Evolutionary conservation across 2,113 vertebrate species (phyloP).

Genomic region (Lanius collurio): DNA sequence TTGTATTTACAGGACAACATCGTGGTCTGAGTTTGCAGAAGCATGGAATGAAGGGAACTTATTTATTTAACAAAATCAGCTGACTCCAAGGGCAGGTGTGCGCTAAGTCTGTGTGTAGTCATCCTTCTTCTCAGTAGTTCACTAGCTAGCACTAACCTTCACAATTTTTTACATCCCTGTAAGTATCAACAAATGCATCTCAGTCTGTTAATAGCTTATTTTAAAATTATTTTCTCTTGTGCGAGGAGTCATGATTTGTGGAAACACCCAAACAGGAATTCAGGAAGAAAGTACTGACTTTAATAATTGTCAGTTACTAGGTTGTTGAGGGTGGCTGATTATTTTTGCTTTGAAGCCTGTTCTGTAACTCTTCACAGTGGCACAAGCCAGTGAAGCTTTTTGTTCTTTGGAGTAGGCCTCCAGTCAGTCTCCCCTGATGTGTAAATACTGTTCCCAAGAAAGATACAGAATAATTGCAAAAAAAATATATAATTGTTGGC

Average conservation of each 20-base stretch:
- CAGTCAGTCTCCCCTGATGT: not conserved
- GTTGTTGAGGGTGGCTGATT: not conserved
- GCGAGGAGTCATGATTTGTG: not conserved
- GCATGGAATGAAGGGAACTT: not conserved
- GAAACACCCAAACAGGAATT: not conserved
- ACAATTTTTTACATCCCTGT: not conserved
- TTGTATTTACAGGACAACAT: not conserved
- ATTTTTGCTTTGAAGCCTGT: not conserved
- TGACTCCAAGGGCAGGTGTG: not conserved
- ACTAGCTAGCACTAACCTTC: not conserved
- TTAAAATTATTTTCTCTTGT: not conserved
- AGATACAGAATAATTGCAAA: not conserved
- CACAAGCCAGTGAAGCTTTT: not conserved
- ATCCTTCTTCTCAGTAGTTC: not conserved
- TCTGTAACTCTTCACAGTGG: not conserved
- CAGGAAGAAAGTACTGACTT: not conserved
- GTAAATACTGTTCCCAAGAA: not conserved
- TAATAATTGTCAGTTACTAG: not conserved
- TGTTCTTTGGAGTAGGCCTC: not conserved
- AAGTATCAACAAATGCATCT: not conserved
- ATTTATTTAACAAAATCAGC: not conserved
- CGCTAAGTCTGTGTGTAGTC: not conserved
- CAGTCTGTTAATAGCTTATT: not conserved
- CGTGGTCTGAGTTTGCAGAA: not conserved
- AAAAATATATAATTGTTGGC: not conserved